Evolutionary conservation across 2,888 invertebrate genomes (phyloP), one percentile per base, ranked within the genome.

Genomic region (Hetaerina titia): DNA sequence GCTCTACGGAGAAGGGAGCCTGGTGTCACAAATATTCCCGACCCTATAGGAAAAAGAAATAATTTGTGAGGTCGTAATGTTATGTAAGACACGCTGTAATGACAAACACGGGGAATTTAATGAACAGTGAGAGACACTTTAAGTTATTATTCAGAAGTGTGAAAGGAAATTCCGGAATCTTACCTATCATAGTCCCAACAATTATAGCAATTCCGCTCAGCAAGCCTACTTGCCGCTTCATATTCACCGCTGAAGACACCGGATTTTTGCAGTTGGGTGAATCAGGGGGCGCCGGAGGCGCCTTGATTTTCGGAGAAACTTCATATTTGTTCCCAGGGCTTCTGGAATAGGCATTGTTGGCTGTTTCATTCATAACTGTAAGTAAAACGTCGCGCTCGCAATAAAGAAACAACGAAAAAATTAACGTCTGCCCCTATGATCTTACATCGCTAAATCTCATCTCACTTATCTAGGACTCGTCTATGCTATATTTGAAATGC

Each of bases 11-110:
- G 96, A 63, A 97, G 97, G 11, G 96, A 96, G 90, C 96, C 96
- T 0, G 97, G 97, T 2, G 97, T 96, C 56, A 97, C 96, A 95
- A 97, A 97, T 22, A 97, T 97, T 11, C 97, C 97, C 63, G 97
- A 97, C 74, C 97, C 95, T 95, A 58, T 1, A 19, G 22, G 13
- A 89, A 95, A 88, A 9, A 15, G 25, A 17, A 81, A 94, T 13
- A 56, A 87, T 58, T 56, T 22, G 17, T 11, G 17, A 22, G 22
- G 5, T 0, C 5, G 89, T 8, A 9, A 22, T 60, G 64, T 90
- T 64, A 60, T 57, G n/a, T 25, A 63, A 19, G 22, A 90, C 25
- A 45, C 11, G 81, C 31, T 25, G 13, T 5, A 1, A 19, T n/a
- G 22, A 81, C n/a, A 9, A 81, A 81, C 63, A 63, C 63, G 17